phyloP scores from a whole-genome alignment of 2,888 invertebrate genomes.

The Axea sp. region DNA sequence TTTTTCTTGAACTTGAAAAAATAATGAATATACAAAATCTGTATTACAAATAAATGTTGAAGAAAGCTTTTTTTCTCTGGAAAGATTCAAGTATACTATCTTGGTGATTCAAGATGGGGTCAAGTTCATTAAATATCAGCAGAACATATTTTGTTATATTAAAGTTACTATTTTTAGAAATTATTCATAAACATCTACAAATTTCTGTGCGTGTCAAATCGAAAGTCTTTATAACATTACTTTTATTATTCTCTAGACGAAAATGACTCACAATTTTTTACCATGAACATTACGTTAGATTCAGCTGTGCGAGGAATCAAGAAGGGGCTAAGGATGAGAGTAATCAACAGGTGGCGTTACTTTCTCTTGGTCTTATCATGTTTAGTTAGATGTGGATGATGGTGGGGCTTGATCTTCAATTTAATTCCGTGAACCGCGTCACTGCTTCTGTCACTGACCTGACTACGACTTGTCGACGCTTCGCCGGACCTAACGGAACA shows the following conservation, averaged over 20 bases:
- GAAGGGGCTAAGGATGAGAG: slow-evolving; percentile 1
- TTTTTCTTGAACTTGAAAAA: too few species aligned
- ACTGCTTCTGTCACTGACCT: slow-evolving; percentile 49
- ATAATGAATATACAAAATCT: too few species aligned
- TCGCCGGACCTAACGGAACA: slow-evolving; percentile 57
- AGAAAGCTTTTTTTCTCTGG: too few species aligned
- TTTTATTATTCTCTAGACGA: background rate
- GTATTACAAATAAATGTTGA: too few species aligned
- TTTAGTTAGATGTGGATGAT: slow-evolving; percentile 73
- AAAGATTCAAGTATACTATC: too few species aligned
- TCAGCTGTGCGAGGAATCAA: slow-evolving; percentile 8
- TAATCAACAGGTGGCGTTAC: slow-evolving; percentile 65
- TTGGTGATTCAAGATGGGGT: background rate
- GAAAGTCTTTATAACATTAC: too few species aligned
- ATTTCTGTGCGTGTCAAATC: too few species aligned
- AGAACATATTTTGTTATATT: too few species aligned
- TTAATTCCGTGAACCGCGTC: slow-evolving; percentile 45
- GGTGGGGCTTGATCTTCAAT: slow-evolving; percentile 71
- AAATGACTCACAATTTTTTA: slow-evolving; percentile 13
- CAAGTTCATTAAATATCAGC: too few species aligned
- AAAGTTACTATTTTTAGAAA: too few species aligned
- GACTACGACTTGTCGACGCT: slow-evolving; percentile 59
- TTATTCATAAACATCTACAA: too few species aligned
- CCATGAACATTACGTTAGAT: slow-evolving; percentile 57
- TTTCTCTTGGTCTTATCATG: slow-evolving; percentile 77